Evolutionary conservation across 2,113 vertebrate genomes (phyloP).

Genomic region (Catharus minimus): DNA sequence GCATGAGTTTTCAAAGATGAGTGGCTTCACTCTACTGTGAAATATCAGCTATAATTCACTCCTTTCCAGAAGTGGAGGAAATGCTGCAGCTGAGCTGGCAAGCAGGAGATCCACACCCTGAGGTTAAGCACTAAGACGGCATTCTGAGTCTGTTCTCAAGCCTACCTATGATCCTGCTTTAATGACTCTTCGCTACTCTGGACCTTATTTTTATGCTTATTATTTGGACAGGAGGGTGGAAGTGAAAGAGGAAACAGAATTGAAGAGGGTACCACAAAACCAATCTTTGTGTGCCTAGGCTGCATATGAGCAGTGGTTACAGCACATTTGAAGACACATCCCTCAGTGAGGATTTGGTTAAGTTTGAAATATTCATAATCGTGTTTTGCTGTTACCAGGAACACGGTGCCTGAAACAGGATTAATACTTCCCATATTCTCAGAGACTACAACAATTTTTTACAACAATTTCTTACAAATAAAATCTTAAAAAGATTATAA

Average conservation of each 20-base stretch:
- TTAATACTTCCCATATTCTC: background rate
- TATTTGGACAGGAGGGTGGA: background rate
- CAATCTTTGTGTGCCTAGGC: background rate
- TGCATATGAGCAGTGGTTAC: fast-evolving
- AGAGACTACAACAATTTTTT: background rate
- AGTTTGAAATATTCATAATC: background rate
- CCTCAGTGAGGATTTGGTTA: background rate
- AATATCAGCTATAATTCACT: background rate
- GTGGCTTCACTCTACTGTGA: background rate
- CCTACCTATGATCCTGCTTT: background rate
- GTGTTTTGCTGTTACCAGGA: background rate
- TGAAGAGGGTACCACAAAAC: background rate
- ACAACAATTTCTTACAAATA: background rate
- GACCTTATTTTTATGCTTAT: background rate
- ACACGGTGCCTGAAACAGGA: background rate
- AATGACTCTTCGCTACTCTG: background rate
- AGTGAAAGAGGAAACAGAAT: background rate
- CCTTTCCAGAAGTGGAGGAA: background rate
- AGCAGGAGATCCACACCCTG: background rate
- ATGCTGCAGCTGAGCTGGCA: background rate
- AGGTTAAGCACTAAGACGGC: background rate
- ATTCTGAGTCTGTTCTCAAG: background rate
- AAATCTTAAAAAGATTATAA: background rate
- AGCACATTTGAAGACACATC: background rate
- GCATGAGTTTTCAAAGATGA: background rate